Base-by-base conservation (phyloP, 2,797 vertebrate genomes). In the Sylvilagus floridanus region DNA sequence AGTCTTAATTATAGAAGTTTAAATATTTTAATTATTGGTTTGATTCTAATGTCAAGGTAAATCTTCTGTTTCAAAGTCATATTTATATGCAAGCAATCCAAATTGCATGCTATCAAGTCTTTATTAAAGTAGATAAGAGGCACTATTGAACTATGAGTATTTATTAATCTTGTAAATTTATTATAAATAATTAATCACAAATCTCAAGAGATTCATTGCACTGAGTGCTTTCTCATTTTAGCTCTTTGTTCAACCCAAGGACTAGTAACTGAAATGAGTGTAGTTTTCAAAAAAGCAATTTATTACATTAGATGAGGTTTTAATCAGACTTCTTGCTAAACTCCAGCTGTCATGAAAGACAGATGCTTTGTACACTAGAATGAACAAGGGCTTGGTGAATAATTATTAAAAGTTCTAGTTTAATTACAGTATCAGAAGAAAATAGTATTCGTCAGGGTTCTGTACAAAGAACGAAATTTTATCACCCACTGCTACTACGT, bases 1-100 rank as follows among this genome's bases (percentile, higher is more conserved):
- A 92, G 71, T 90, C 66, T 81, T 63, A 50, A 96, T 86, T 84
- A 71, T 63, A 92, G 88, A 93, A 30, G 57, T 50, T 78, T 90
- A 86, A 57, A 95, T 69, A 94, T 96, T 50, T 96, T 97, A 96
- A 96, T 81, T 76, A 0, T 93, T 93, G 84, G 65, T 92, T 96
- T 96, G 83, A 77, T 90, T 96, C 79, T 84, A 35, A 66, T 73
- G 84, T 65, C 71, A 93, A 84, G 35, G 37, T 84, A 76, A 28
- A 94, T 85, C 83, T 89, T 97, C 95, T 89, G 95, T 97, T 97
- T 97, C 90, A 84, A 92, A 96, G 93, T 85, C 83, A 35, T 88
- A 92, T 95, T 95, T 95, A 96, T 77, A 94, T 4, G 84, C 17
- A 94, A 93, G 83, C 57, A 35, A 73, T 94, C 60, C 72, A 87